Evolutionary conservation across 2,113 vertebrate genomes (phyloP), one percentile per base, ranked within the genome.

Genomic region (Rallus limicola): DNA sequence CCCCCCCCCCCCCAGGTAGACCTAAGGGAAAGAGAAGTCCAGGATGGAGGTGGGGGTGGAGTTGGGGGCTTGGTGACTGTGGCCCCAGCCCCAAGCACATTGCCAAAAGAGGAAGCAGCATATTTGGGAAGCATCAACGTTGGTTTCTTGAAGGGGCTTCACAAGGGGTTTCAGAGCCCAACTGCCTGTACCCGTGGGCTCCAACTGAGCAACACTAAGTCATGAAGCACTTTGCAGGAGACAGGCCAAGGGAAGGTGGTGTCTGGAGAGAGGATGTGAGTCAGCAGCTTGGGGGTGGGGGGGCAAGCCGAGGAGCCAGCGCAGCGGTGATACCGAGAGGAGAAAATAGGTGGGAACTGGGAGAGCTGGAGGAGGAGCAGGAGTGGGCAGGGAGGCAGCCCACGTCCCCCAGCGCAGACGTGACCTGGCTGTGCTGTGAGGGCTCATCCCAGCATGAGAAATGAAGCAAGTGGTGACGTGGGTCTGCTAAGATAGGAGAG

Each of bases 241-340:
- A 48, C 50, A 64, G 74, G 86, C 86, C 62, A 86, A 91, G 68
- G 60, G 74, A 78, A 91, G 69, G 77, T 81, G 81, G 72, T 1
- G 7, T 95, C 74, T 91, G 83, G 69, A 91, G 77, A 74, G 60
- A 97, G 88, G 89, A 89, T 92, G 80, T 97, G 93, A 95, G 95
- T 95, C 96, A 97, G 95, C 95, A 97, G 17, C 77, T 86, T 60
- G 56, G 28, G 20, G 31, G 24, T 9, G 53, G 55, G 31, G 52
- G 58, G 11, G 16, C 0, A 13, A 53, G 68, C 23, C 2, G 13
- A 69, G 60, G 36, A 92, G n/a, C 44, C 40, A 64, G 38, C 3
- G 1, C 28, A 38, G 40, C 1, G 0, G 6, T 46, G 59, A 44
- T 46, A 24, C 2, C 0, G 48, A 38, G n/a, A 82, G 33, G 69